Evolutionary conservation across 1,140 invertebrate genomes (phyloP).

Genomic region (Leucophenga varia): DNA sequence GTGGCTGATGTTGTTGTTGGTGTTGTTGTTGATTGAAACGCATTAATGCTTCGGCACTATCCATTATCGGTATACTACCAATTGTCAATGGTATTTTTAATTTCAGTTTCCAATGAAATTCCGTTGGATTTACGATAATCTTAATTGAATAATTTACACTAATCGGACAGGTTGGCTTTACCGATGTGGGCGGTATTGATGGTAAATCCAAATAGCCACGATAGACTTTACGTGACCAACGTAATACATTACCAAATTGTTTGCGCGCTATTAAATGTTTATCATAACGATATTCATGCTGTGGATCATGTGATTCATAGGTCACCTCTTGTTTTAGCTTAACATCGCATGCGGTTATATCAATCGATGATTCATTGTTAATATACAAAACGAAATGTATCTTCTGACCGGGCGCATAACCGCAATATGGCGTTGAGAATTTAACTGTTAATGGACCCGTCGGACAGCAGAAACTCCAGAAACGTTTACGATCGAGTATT

Average conservation of each 20-base stretch:
- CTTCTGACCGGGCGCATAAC: slow-evolving; percentile 52
- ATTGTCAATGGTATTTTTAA: slow-evolving; percentile 60
- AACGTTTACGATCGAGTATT: slow-evolving; percentile 59
- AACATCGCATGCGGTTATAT: slow-evolving; percentile 59
- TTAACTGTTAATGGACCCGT: slow-evolving; percentile 50
- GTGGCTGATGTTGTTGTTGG: slow-evolving; percentile 45
- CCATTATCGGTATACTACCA: slow-evolving; percentile 61
- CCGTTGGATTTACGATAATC: slow-evolving; percentile 58
- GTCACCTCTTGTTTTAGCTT: slow-evolving; percentile 58
- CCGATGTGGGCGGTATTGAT: slow-evolving; percentile 70
- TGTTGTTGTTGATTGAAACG: slow-evolving; percentile 43
- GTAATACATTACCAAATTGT: slow-evolving; percentile 61
- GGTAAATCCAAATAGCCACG: slow-evolving; percentile 62
- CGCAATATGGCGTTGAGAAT: slow-evolving; percentile 52
- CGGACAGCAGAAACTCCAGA: slow-evolving; percentile 54
- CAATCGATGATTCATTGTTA: slow-evolving; percentile 59
- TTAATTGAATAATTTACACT: slow-evolving; percentile 70
- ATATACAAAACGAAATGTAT: slow-evolving; percentile 51
- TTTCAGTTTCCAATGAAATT: slow-evolving; percentile 60
- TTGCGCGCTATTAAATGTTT: slow-evolving; percentile 62
- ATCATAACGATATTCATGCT: slow-evolving; percentile 61
- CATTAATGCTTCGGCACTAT: slow-evolving; percentile 36
- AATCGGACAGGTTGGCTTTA: slow-evolving; percentile 70
- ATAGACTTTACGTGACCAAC: slow-evolving; percentile 51
- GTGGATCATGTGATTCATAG: slow-evolving; percentile 60